Evolutionary conservation across 2,797 vertebrate species (phyloP).

Genomic region (Lycodopsis pacificus): DNA sequence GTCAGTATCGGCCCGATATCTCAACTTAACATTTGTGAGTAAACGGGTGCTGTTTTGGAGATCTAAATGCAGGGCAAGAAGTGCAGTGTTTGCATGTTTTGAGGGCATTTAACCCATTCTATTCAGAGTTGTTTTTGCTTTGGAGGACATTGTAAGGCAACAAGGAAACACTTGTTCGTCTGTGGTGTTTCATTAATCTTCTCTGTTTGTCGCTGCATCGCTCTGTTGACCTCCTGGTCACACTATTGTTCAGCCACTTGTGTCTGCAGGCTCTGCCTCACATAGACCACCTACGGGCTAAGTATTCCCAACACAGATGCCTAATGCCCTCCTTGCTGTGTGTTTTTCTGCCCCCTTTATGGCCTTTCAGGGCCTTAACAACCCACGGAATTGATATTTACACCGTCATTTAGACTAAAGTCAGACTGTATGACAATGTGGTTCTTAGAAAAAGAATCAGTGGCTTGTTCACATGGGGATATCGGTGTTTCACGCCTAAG

Average conservation of each 20-base stretch:
- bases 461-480: neutral
- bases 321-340: conserved; percentile 11
- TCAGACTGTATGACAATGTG: neutral
- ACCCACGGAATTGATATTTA: conserved; percentile 1
- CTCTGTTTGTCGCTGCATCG: conserved; percentile 24
- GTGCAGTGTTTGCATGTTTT: neutral
- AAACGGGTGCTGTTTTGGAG: neutral
- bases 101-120: neutral
- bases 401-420: neutral
- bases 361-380: conserved; percentile 31
- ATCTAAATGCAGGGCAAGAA: neutral
- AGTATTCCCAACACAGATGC: conserved; percentile 24
- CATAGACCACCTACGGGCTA: conserved; percentile 61
- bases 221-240: conserved; percentile 55
- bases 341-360: conserved; percentile 22
- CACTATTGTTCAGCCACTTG: conserved; percentile 59
- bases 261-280: conserved; percentile 34
- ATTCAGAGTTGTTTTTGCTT: conserved; percentile 18
- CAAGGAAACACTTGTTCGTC: conserved; percentile 46
- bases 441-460: neutral
- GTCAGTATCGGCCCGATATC: too few species aligned
- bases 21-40: neutral
- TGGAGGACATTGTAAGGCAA: conserved; percentile 31
- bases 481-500: neutral
- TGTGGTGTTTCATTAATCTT: conserved; percentile 47